These are phyloP conservation scores for Chondrilla cf. caribensis DNA, from an alignment of 37 sponge, comb jelly and placozoan genomes.

Conservation along the genomic window DNA sequence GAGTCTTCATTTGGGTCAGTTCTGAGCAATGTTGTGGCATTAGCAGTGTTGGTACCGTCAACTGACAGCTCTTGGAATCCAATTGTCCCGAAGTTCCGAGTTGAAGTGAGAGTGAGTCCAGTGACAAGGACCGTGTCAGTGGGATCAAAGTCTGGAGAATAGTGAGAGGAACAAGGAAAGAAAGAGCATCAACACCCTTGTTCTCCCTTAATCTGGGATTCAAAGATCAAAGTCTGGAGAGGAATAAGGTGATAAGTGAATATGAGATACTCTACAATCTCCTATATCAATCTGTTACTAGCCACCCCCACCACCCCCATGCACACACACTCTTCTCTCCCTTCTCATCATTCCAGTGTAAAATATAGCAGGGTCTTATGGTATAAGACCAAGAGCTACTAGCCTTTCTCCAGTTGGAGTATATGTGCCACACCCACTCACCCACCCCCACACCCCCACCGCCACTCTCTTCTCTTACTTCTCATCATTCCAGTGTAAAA, in stretches of 20 bases:
- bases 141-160: not conserved
- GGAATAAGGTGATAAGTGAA: too few species aligned
- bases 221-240: too few species aligned
- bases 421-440: too few species aligned
- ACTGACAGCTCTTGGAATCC: not conserved
- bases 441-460: not conserved
- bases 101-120: not conserved
- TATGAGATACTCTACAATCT: too few species aligned
- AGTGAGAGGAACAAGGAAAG: too few species aligned
- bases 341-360: not conserved
- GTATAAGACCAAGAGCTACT: constrained; percentile 4
- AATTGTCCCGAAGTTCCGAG: not conserved
- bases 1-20: not conserved
- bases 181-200: too few species aligned
- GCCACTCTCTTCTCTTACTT: not conserved
- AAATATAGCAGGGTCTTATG: not conserved
- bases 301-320: too few species aligned
- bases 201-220: too few species aligned
- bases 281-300: too few species aligned
- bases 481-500: not conserved
- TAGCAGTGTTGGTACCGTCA: not conserved
- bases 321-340: not conserved
- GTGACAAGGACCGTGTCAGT: not conserved
- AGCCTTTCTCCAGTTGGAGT: too few species aligned
- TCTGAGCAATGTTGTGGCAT: not conserved